Conservation (phyloP, 2,797 vertebrate genomes). For the Decapterus maruadsi region DNA sequence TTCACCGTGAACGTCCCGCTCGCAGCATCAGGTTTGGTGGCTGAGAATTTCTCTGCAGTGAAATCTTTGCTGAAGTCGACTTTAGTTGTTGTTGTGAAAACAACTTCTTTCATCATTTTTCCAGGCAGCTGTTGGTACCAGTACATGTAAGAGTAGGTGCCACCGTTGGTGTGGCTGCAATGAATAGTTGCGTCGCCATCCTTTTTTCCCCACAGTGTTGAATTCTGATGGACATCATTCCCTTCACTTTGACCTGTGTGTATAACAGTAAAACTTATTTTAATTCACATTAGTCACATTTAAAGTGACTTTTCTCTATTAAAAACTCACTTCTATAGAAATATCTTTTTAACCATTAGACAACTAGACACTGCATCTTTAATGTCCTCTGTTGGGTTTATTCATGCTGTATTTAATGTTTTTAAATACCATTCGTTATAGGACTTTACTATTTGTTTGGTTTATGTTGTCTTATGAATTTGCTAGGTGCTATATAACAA, state of each 20-base stretch:
- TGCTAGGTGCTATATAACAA: no score
- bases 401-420: no score
- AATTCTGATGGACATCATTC: constrained; percentile 35
- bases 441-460: no score
- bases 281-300: no score
- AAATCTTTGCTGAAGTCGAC: constrained; percentile 2
- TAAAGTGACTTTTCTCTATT: no score
- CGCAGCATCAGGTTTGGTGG: not conserved
- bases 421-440: no score
- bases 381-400: no score
- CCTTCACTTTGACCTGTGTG: constrained; percentile 20
- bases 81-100: accelerated
- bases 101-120: constrained; percentile 15
- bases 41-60: constrained; percentile 21
- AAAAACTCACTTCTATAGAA: no score
- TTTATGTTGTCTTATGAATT: no score
- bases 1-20: constrained; percentile 68
- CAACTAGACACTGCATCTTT: no score
- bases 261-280: not conserved
- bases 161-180: constrained; percentile 62
- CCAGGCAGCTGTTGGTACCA: constrained; percentile 61
- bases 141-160: constrained; percentile 22
- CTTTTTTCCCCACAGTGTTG: constrained; percentile 10
- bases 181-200: constrained; percentile 21
- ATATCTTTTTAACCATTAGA: no score